Evolutionary conservation across 1,140 invertebrate genomes (phyloP).

Genomic region (Drosophila baimaii): DNA sequence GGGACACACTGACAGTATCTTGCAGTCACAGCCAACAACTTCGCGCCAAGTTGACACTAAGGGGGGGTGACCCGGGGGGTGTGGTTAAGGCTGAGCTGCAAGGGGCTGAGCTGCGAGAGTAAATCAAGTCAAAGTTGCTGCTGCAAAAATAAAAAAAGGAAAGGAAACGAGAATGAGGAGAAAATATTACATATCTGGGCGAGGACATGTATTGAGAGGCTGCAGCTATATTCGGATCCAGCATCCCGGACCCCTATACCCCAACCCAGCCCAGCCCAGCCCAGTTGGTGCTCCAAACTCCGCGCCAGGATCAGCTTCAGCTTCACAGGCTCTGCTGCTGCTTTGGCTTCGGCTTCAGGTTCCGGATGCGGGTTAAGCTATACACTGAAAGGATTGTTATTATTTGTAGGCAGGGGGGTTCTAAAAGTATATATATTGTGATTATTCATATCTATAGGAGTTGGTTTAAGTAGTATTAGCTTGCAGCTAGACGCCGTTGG

Average conservation of each 20-base stretch:
- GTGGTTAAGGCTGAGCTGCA: conserved; percentile 2
- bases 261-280: background rate
- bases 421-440: too few species aligned
- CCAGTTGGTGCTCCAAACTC: conserved; percentile 26
- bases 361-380: background rate
- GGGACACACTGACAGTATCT: conserved; percentile 68
- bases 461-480: too few species aligned
- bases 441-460: too few species aligned
- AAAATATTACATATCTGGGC: conserved; percentile 16
- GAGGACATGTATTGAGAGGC: conserved; percentile 29
- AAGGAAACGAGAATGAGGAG: background rate
- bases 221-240: conserved; percentile 5
- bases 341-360: conserved; percentile 17
- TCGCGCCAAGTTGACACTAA: conserved; percentile 71
- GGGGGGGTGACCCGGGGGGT: too few species aligned
- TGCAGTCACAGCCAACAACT: conserved; percentile 65
- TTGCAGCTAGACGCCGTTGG: too few species aligned
- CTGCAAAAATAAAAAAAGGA: conserved; percentile 9
- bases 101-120: conserved; percentile 20
- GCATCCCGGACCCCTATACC: background rate
- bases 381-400: background rate
- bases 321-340: background rate
- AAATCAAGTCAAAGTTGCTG: conserved; percentile 46
- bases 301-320: conserved; percentile 30
- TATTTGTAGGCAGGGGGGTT: too few species aligned